These are phyloP conservation scores for Parelbella ahira DNA, from an alignment of 2,888 invertebrate species.

Conservation along the genomic window DNA sequence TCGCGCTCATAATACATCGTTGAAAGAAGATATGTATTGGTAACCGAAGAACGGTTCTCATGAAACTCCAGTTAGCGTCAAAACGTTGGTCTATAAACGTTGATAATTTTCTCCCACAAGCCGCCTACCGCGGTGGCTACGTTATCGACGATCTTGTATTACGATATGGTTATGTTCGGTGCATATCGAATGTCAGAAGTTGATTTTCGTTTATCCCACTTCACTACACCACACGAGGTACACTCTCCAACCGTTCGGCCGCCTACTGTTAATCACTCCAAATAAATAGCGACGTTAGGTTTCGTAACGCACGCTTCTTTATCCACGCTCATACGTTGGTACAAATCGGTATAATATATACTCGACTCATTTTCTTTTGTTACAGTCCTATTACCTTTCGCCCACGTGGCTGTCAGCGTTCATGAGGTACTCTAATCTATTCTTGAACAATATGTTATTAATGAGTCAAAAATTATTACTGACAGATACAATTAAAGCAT, in stretches of 20 bases:
- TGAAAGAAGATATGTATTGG: slow-evolving; percentile 28
- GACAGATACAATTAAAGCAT: too few species aligned
- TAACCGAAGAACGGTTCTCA: slow-evolving; percentile 58
- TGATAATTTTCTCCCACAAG: slow-evolving; percentile 28
- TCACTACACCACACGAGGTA: slow-evolving; percentile 6
- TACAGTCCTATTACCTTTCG: not conserved
- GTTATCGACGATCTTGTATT: slow-evolving; percentile 21
- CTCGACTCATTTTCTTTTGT: too few species aligned
- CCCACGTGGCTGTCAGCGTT: slow-evolving; percentile 7
- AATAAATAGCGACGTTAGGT: slow-evolving; percentile 10
- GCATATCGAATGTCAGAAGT: slow-evolving; percentile 24
- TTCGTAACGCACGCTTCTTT: slow-evolving; percentile 10
- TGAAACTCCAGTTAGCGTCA: slow-evolving; percentile 55
- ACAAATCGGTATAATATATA: too few species aligned
- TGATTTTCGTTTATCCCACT: slow-evolving; percentile 18
- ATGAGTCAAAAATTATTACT: too few species aligned
- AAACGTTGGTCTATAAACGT: slow-evolving; percentile 35
- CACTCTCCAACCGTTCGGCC: slow-evolving; percentile 7
- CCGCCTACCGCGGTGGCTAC: slow-evolving; percentile 20
- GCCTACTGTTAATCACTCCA: slow-evolving; percentile 12
- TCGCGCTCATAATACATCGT: not conserved
- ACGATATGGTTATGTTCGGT: slow-evolving; percentile 15
- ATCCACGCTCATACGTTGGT: slow-evolving; percentile 9
- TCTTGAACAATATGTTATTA: too few species aligned
- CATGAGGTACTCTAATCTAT: too few species aligned